Base-by-base conservation (phyloP, 2,888 invertebrate genomes). In the Chloromyia formosa region DNA sequence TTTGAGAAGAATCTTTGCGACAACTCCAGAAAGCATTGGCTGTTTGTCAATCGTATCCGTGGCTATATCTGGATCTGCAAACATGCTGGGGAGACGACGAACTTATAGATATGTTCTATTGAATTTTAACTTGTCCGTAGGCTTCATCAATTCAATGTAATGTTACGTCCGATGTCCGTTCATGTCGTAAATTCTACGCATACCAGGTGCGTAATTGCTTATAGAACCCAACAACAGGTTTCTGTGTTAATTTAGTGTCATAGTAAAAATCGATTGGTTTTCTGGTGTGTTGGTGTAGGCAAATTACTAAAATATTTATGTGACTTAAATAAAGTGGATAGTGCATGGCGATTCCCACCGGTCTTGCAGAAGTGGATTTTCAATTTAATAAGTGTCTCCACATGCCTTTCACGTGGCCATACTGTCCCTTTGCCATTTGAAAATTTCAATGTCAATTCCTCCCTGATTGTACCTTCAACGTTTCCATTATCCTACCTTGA, bases 151-250 rank as follows among this genome's bases (percentile, higher is more conserved):
- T 49, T n/a, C 4, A 49, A 49, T 49, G 49, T 49, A 49, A 49
- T 49, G 49, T 49, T 49, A 49, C 49, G 16, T 49, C 12, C 16
- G 12, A n/a, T 49, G 49, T 49, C 49, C 49, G 49, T 12, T 49
- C 49, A 49, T 49, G 49, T 49, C 16, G 49, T 49, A n/a, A 49
- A 49, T 49, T 49, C 49, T 49, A 49, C 49, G 16, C 49, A n/a
- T 49, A 49, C 49, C 49, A 49, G 49, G 10, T 49, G 49, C 49
- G 49, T 49, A 49, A 49, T 49, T 49, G 49, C 49, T n/a, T 12
- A 12, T n/a, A 49, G 49, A n/a, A 49, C 49, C 16, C 3, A 3
- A 10, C 14, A n/a, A 49, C 49, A 49, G 16, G 49, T 49, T 49
- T 49, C 16, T 49, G 12, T 49, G 49, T 12, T 49, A n/a, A 12